Base-by-base conservation (phyloP, 2,888 invertebrate species). In the Augiades crinisus region DNA sequence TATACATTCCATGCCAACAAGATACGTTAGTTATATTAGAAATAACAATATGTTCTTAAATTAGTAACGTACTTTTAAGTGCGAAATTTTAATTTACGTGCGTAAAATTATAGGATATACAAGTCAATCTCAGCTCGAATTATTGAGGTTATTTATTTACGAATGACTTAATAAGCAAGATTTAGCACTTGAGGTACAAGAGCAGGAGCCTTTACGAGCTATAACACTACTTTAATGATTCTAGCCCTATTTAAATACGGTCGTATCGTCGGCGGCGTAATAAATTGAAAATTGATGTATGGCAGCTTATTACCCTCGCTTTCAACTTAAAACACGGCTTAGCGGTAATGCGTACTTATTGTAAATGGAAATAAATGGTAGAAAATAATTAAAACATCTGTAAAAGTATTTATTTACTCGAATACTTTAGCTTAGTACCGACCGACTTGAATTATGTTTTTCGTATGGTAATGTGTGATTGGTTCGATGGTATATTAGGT, bases 81-180 rank as follows among this genome's bases (percentile, higher is more conserved):
- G 19, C 47, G 16, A 6, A 10, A 19, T 43, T 43, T 50, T 50
- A 43, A n/a, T 50, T 43, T 50, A 43, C 27, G 50, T 27, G 36
- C 22, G 27, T 34, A 50, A 50, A 50, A 43, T 50, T 50, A 36
- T 27, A 36, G 43, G 43, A 17, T 50, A 19, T 36, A 43, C 43
- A 21, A 51, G 36, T 51, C 43, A 44, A 44, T 51, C 50, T 51
- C 27, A 37, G 50, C 16, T 30, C 30, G 34, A 51, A 51, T 51
- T 37, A 70, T 69, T 65, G 67, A 50, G 58, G 65, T 59, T 68
- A 72, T 75, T 75, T 75, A 69, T 68, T 68, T 70, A 68, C 62
- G 70, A 68, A 73, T 75, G 72, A 68, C 74, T 77, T 75, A 75
- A 75, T 76, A 72, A 69, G 67, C 65, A 58, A 66, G 62, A 72